A percentile compares a stretch with the other conserved stretches of the same genome.
Evolutionary conservation across 2,888 invertebrate genomes (phyloP).

Genomic region (Diabrotica balteata): DNA sequence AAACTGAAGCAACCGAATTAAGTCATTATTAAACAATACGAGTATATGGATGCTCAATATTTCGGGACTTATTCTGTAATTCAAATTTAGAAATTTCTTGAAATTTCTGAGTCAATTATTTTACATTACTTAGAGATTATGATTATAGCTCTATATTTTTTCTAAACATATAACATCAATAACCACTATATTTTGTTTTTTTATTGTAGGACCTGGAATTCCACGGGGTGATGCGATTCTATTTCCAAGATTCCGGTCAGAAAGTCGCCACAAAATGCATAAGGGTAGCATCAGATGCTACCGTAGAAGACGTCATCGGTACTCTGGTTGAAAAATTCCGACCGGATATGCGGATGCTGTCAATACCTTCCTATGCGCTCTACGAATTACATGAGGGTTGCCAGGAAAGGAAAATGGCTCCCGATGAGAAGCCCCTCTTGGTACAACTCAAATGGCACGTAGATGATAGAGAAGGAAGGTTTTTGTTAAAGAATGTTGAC

Average conservation of each 20-base stretch:
- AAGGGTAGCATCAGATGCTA: constrained; percentile 95
- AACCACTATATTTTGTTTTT: constrained; percentile 3
- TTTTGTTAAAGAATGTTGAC: constrained; percentile 88
- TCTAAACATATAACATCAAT: background rate
- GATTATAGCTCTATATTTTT: no score
- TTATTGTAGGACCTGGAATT: constrained; percentile 88
- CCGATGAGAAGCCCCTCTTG: constrained; percentile 92
- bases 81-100: no score
- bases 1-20: no score
- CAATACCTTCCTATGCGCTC: constrained; percentile 76
- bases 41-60: no score
- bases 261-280: constrained; percentile 99
- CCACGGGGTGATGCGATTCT: constrained; percentile 99
- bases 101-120: no score
- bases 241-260: constrained; percentile 98
- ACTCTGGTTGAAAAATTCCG: constrained; percentile 98
- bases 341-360: constrained; percentile 97
- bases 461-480: constrained; percentile 97
- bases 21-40: no score
- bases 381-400: constrained; percentile 75
- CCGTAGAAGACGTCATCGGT: constrained; percentile 93
- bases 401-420: constrained; percentile 85
- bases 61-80: no score
- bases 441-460: constrained; percentile 99
- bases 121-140: no score